A percentile compares a stretch with the other conserved stretches of the same genome.
phyloP scores from a whole-genome alignment of 2,113 vertebrate species.

The Mesitornis unicolor region DNA sequence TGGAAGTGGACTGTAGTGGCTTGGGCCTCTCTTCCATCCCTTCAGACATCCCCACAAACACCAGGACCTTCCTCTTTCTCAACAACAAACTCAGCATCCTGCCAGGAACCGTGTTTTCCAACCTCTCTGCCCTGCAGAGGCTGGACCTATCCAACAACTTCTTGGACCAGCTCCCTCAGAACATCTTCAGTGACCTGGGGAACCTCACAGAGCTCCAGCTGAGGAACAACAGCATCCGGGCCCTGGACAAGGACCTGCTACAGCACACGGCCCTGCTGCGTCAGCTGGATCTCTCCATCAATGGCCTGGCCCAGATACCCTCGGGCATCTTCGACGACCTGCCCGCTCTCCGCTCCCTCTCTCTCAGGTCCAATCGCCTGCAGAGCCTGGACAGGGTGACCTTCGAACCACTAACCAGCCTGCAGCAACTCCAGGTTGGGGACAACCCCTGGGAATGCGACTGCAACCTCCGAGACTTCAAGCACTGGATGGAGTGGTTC shows the following conservation, averaged over 20 bases:
- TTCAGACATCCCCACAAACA: constrained; percentile 82
- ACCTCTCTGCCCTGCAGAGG: constrained; percentile 88
- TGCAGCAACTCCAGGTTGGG: constrained; percentile 90
- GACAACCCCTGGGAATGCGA: constrained; percentile 98
- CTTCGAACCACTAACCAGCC: constrained; percentile 89
- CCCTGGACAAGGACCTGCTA: constrained; percentile 88
- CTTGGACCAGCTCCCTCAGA: constrained; percentile 89
- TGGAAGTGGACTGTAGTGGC: constrained; percentile 89
- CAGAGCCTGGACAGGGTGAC: constrained; percentile 91
- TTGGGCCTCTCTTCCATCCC: constrained; percentile 86
- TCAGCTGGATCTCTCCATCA: constrained; percentile 91
- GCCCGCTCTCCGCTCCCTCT: constrained; percentile 87
- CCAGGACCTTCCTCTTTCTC: constrained; percentile 87
- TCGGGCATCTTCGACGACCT: constrained; percentile 87
- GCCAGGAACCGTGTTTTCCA: constrained; percentile 84
- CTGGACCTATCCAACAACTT: constrained; percentile 98
- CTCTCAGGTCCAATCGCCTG: constrained; percentile 89
- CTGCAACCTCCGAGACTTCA: constrained; percentile 95
- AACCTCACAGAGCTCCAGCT: constrained; percentile 91
- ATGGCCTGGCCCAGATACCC: constrained; percentile 88
- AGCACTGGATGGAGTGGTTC: constrained; percentile 99
- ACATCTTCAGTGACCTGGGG: constrained; percentile 85
- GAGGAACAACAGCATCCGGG: constrained; percentile 93
- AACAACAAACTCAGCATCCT: constrained; percentile 92
- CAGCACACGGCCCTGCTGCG: constrained; percentile 82